Percentiles rank a stretch among this genome's conserved stretches.
Conservation (phyloP, 2,113 vertebrate genomes). For the Aramus guarauna region DNA sequence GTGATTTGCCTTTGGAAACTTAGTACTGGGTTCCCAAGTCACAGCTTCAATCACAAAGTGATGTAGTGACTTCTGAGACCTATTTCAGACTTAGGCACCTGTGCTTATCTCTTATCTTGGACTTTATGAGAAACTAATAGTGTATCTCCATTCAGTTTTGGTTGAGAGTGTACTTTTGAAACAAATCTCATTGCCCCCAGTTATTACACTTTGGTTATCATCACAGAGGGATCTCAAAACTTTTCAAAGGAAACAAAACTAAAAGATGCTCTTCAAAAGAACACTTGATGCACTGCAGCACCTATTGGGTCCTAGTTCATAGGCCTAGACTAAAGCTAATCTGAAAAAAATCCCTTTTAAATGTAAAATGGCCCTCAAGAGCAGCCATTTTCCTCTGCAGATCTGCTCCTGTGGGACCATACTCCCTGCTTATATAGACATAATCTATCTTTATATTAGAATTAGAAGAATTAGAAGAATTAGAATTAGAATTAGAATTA, state of each 20-base stretch:
- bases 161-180: background rate
- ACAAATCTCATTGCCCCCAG: background rate
- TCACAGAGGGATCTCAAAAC: rapidly evolving
- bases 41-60: background rate
- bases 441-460: background rate
- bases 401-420: background rate
- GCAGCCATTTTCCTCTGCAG: background rate
- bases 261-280: background rate
- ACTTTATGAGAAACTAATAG: background rate
- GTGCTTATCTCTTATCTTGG: background rate
- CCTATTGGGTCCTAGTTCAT: rapidly evolving
- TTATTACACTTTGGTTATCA: background rate
- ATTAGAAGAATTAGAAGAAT: too few relatives aligned
- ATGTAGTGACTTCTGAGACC: background rate
- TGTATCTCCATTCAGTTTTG: background rate
- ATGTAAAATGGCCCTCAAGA: background rate
- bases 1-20: background rate
- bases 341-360: background rate
- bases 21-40: background rate
- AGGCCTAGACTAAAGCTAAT: background rate
- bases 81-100: background rate
- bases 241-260: background rate
- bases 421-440: background rate
- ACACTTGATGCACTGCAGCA: background rate
- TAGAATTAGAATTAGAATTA: background rate